These are phyloP conservation scores for Eudasyphora cyanicolor DNA, from an alignment of 2,888 invertebrate species.

Conservation along the genomic window DNA sequence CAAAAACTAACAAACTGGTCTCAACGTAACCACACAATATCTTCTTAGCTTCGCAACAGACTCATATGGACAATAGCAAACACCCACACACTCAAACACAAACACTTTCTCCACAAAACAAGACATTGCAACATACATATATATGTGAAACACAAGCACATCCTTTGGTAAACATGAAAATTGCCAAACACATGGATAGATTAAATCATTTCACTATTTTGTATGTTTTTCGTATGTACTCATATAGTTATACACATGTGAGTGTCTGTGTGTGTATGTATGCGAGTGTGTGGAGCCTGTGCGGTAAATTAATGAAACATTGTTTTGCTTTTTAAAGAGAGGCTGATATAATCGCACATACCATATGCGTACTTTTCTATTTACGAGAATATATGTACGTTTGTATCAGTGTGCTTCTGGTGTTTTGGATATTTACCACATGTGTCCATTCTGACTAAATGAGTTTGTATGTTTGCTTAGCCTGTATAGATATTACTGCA, in stretches of 20 bases:
- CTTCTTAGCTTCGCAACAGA: slow-evolving; percentile 8
- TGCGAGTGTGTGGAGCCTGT: not conserved
- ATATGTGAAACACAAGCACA: not conserved
- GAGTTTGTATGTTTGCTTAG: not conserved
- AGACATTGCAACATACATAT: not conserved
- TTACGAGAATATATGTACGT: too few relatives aligned
- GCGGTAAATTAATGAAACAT: slow-evolving; percentile 15
- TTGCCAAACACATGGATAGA: slow-evolving; percentile 14
- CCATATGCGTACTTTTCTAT: not conserved
- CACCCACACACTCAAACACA: not conserved
- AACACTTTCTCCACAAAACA: not conserved
- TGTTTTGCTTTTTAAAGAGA: slow-evolving; percentile 16
- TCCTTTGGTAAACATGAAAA: not conserved
- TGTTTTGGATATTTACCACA: not conserved
- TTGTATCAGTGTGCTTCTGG: not conserved
- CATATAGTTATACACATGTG: not conserved
- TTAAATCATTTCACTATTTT: slow-evolving; percentile 21
- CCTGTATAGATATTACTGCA: not conserved
- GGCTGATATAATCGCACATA: not conserved
- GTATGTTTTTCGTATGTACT: not conserved
- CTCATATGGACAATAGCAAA: not conserved
- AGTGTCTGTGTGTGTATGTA: not conserved
- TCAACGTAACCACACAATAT: slow-evolving; percentile 32
- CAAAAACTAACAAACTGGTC: slow-evolving; percentile 7
- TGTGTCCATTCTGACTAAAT: not conserved